A percentile compares a stretch with the other conserved stretches of the same genome.
Evolutionary conservation across 1,140 invertebrate species (phyloP).

Genomic region (Drosophila rhopaloa): DNA sequence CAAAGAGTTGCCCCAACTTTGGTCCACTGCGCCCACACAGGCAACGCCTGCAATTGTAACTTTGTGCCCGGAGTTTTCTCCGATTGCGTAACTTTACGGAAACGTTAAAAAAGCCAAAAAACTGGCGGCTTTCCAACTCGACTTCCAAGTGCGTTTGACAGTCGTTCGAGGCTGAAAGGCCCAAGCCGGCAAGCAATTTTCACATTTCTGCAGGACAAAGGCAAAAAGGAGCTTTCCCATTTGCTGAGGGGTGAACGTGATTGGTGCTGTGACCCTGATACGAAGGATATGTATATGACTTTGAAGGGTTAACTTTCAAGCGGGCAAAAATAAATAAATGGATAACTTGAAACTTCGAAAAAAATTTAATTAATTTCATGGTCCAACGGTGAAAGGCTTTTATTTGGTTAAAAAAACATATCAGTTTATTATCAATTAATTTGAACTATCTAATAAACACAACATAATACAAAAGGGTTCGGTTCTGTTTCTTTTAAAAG

Average conservation of each 20-base stretch:
- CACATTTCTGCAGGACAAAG: constrained; percentile 43
- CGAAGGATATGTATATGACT: neutral
- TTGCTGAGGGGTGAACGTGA: constrained; percentile 7
- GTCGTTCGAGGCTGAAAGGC: constrained; percentile 41
- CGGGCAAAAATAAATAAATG: neutral
- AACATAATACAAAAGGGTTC: too few relatives aligned
- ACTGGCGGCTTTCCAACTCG: constrained; percentile 65
- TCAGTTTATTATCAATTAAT: too few relatives aligned
- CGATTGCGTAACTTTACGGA: constrained; percentile 61
- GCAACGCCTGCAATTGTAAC: constrained; percentile 52
- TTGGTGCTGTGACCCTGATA: neutral
- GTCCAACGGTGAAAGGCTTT: neutral
- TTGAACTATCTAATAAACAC: too few relatives aligned
- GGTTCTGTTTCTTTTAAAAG: too few relatives aligned
- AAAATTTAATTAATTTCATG: neutral
- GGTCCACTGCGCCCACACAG: constrained; percentile 14
- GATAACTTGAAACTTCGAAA: neutral
- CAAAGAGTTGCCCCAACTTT: constrained; percentile 61
- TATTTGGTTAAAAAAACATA: neutral
- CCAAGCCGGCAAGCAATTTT: constrained; percentile 73
- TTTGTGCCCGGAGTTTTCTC: constrained; percentile 43
- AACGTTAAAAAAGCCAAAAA: constrained; percentile 21
- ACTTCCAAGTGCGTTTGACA: constrained; percentile 71
- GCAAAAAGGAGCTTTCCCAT: constrained; percentile 4
- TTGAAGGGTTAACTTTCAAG: constrained; percentile 8